These are phyloP conservation scores for Sclerodermus sp. DNA, from an alignment of 2,888 invertebrate species.

Conservation along the genomic window DNA sequence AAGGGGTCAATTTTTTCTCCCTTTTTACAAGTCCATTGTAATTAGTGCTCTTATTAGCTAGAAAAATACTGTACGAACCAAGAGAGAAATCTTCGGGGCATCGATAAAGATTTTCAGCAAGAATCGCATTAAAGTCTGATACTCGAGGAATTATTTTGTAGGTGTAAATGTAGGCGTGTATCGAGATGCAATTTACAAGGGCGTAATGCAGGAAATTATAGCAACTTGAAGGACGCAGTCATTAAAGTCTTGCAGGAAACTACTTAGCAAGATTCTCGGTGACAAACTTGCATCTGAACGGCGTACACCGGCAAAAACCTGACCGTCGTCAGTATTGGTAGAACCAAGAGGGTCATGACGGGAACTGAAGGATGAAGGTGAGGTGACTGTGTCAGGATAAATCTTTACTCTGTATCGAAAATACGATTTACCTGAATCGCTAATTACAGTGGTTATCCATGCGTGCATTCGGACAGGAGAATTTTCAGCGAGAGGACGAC, in stretches of 20 bases:
- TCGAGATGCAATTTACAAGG: slow-evolving; percentile 32
- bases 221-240: slow-evolving; percentile 48
- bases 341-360: slow-evolving; percentile 2
- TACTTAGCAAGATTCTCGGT: slow-evolving; percentile 47
- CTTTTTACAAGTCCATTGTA: too few relatives aligned
- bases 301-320: slow-evolving; percentile 29
- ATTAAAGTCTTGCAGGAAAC: slow-evolving; percentile 48
- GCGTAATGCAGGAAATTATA: slow-evolving; percentile 39
- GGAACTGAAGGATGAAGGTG: slow-evolving; percentile 2
- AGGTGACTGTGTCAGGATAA: not conserved
- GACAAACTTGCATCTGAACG: slow-evolving; percentile 32
- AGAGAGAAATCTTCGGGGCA: too few relatives aligned
- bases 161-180: slow-evolving; percentile 34
- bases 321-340: slow-evolving; percentile 16
- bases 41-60: too few relatives aligned
- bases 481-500: too few relatives aligned
- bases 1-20: not conserved
- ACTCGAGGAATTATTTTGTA: slow-evolving; percentile 20
- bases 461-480: too few relatives aligned
- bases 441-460: too few relatives aligned
- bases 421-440: too few relatives aligned
- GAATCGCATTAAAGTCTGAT: too few relatives aligned
- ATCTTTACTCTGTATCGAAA: too few relatives aligned
- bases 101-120: too few relatives aligned
- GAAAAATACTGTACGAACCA: too few relatives aligned